These are phyloP conservation scores for Dorcus parallelipipedus DNA, from an alignment of 2,888 invertebrate species.

Conservation along the genomic window DNA sequence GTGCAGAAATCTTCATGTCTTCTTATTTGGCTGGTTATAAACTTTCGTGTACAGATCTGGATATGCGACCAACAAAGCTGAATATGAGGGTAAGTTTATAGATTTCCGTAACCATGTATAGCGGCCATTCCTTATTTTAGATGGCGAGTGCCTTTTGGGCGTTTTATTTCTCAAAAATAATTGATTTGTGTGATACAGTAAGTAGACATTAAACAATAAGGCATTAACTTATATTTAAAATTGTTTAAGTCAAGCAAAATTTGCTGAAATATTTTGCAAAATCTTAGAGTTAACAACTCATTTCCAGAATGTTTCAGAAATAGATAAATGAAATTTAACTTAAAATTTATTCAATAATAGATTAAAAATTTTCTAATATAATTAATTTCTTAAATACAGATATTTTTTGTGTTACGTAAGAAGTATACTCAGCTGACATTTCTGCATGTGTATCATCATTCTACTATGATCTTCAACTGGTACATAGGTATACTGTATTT, in stretches of 20 bases:
- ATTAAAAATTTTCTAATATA: background rate
- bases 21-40: constrained; percentile 70
- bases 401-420: constrained; percentile 86
- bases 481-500: constrained; percentile 56
- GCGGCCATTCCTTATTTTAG: constrained; percentile 47
- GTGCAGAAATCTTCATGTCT: constrained; percentile 63
- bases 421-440: constrained; percentile 87
- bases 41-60: constrained; percentile 64
- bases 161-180: constrained; percentile 92
- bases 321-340: too few relatives aligned
- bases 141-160: constrained; percentile 90
- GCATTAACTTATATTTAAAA: too few relatives aligned
- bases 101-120: background rate
- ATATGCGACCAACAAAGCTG: constrained; percentile 59
- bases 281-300: too few relatives aligned
- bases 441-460: constrained; percentile 89
- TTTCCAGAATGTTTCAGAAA: too few relatives aligned
- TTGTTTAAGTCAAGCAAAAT: too few relatives aligned
- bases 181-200: constrained; percentile 89
- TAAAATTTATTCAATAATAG: background rate
- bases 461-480: constrained; percentile 88
- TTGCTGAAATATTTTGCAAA: too few relatives aligned
- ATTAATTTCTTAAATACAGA: constrained; percentile 38
- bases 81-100: constrained; percentile 59
- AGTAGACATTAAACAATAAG: constrained; percentile 26